Evolutionary conservation across 2,888 invertebrate species (phyloP), one percentile per base, ranked within the genome.

Genomic region (Drosophila atripex): DNA sequence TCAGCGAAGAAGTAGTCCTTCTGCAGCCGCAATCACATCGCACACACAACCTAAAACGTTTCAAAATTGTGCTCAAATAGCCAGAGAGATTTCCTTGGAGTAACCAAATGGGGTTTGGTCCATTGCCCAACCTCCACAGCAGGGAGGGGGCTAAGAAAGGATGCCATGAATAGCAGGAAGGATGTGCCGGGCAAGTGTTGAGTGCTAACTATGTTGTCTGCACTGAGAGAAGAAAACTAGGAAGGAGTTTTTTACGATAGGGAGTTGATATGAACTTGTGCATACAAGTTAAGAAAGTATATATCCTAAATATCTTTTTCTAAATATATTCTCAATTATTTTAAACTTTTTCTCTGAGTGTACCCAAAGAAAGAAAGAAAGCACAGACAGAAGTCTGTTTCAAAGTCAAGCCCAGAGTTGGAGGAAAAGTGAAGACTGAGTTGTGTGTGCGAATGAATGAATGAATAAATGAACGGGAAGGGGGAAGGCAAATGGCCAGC

Each of bases 31-130:
- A 56, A 57, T 66, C 73, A 70, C 58, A 82, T 76, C 63, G 63
- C 79, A 72, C 82, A 82, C 75, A 43, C 56, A 78, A 80, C 76
- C 79, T 79, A 80, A 82, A 85, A 86, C 83, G 86, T 76, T 82
- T 80, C 83, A 69, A 82, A 82, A 86, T 85, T 85, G 86, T 70
- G 76, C 69, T 72, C 78, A 78, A 82, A 80, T 77, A 74, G 75
- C 76, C 86, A 69, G 54, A 69, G 79, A 80, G 80, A 85, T 77
- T 84, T 77, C 82, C 82, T 76, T 72, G 63, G 74, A 70, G 64
- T 49, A 65, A 63, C 32, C 54, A 55, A 69, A 47, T 49, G 55
- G 46, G 55, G 46, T 39, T 51, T 41, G 57, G 49, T 28, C 28
- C 28, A 59, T 38, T 47, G 41, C 51, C 28, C 57, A 59, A 74